Evolutionary conservation across 2,888 invertebrate genomes (phyloP).

Genomic region (Argyresthia goedartella): DNA sequence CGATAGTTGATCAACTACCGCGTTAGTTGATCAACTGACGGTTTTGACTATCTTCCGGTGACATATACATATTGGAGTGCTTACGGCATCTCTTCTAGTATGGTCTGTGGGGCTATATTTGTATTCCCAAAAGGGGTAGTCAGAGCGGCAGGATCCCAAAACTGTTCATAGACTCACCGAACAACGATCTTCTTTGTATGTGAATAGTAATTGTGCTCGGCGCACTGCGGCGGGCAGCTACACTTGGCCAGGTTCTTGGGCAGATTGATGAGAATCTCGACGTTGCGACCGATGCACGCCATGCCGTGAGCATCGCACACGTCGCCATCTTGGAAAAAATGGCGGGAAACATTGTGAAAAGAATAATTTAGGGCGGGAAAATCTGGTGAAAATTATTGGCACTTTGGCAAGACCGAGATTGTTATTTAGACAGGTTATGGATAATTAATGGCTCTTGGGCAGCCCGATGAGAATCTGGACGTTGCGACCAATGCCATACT

Average conservation of each 20-base stretch:
- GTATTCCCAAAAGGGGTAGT: no score
- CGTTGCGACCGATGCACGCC: constrained; percentile 64
- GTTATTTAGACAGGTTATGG: no score
- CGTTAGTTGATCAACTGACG: no score
- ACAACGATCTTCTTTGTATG: constrained; percentile 60
- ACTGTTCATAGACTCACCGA: constrained; percentile 27
- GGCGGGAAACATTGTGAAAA: background rate
- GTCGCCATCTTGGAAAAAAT: constrained; percentile 45
- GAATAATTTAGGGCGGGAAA: background rate
- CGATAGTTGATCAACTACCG: no score
- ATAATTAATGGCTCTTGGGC: constrained; percentile 35
- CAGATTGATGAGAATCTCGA: constrained; percentile 61
- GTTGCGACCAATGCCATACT: constrained; percentile 65
- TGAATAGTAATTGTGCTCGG: constrained; percentile 62
- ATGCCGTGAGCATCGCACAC: constrained; percentile 64
- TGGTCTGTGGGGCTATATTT: no score
- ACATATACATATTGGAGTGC: no score
- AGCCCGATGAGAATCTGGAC: constrained; percentile 63
- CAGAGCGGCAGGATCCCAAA: no score
- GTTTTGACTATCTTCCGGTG: no score
- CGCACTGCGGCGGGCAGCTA: constrained; percentile 58
- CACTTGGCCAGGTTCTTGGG: constrained; percentile 63
- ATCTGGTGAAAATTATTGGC: background rate
- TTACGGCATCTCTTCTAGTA: no score
- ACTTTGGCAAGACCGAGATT: background rate